Evolutionary conservation across 2,113 vertebrate species (phyloP).

Genomic region (Aptenodytes forsteri): DNA sequence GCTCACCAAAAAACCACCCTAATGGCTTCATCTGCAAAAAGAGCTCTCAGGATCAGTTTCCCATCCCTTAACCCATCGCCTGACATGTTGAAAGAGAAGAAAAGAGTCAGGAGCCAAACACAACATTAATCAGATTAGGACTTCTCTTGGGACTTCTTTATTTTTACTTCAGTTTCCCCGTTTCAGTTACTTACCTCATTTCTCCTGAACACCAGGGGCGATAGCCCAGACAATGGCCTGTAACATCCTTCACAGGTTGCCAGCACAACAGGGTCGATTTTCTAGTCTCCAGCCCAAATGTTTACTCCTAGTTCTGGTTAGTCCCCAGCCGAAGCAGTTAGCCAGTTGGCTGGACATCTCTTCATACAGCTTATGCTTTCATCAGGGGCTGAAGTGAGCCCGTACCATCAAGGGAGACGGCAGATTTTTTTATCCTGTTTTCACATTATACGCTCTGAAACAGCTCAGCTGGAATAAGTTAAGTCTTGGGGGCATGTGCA

Average conservation of each 20-base stretch:
- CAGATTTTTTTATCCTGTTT: background rate
- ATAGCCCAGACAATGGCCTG: background rate
- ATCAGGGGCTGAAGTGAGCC: background rate
- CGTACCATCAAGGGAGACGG: background rate
- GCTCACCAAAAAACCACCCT: background rate
- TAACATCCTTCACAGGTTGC: background rate
- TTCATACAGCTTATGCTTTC: background rate
- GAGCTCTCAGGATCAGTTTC: background rate
- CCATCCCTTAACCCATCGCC: background rate
- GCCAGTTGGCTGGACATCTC: slow-evolving; percentile 3
- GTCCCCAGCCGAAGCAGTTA: background rate
- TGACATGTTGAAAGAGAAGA: background rate
- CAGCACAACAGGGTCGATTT: background rate
- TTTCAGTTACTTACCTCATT: slow-evolving; percentile 38
- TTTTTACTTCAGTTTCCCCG: background rate
- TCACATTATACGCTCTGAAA: background rate
- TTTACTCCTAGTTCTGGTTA: background rate
- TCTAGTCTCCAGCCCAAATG: background rate
- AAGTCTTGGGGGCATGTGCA: background rate
- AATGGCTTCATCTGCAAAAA: background rate
- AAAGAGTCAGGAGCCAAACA: background rate
- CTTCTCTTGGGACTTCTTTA: background rate
- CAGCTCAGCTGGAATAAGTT: slow-evolving; percentile 22
- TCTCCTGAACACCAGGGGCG: background rate
- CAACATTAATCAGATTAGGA: slow-evolving; percentile 14